phyloP scores from a whole-genome alignment of 2,888 invertebrate genomes.

The Portevinia maculata region DNA sequence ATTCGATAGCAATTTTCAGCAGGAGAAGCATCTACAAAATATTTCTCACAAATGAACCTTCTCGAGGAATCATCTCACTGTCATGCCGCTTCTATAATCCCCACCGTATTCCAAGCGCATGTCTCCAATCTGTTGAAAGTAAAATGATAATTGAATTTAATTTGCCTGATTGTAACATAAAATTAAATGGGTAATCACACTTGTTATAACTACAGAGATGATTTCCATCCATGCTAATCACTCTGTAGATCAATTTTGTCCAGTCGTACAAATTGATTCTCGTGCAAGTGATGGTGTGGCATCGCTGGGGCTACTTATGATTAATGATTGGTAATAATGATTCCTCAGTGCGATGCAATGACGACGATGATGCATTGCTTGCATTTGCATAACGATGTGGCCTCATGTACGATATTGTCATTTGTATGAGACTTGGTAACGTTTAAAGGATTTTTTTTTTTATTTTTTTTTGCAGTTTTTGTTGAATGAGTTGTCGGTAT shows the following conservation, averaged over 20 bases:
- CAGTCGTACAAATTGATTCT: background rate
- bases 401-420: background rate
- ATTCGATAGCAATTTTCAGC: too few relatives aligned
- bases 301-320: background rate
- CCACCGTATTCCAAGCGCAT: background rate
- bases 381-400: background rate
- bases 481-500: too few relatives aligned
- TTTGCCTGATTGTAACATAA: background rate
- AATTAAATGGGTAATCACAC: background rate
- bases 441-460: too few relatives aligned
- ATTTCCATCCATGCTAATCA: conserved; percentile 1
- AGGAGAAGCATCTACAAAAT: too few relatives aligned
- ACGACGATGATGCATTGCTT: background rate
- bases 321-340: conserved; percentile 4
- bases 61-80: too few relatives aligned
- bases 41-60: too few relatives aligned
- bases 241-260: conserved; percentile 1
- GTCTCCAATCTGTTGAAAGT: background rate
- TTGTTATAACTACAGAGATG: background rate
- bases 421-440: background rate
- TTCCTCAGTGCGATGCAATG: background rate
- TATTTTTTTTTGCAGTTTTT: too few relatives aligned
- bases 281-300: background rate
- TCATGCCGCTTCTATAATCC: too few relatives aligned
- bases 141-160: background rate